Evolutionary conservation across 1,140 invertebrate genomes (phyloP).

Genomic region (Habropoda laboriosa): DNA sequence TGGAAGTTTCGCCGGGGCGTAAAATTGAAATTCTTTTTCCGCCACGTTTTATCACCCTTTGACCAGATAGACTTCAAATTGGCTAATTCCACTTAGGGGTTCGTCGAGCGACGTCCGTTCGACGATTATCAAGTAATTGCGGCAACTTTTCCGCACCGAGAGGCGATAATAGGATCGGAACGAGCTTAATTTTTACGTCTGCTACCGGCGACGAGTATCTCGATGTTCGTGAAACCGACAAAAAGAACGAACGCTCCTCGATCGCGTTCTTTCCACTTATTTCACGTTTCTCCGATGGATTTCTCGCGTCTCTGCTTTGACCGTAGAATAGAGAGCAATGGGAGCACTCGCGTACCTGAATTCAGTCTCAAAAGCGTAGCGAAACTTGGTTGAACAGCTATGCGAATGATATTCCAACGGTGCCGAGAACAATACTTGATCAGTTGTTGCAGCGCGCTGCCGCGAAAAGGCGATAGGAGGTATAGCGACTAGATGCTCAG

Average conservation of each 20-base stretch:
- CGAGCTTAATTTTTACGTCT: constrained; percentile 20
- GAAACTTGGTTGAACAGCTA: neutral
- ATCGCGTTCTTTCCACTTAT: neutral
- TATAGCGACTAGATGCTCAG: neutral
- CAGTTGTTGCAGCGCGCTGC: neutral
- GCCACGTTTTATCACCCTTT: neutral
- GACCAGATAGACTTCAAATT: neutral
- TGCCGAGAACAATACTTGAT: constrained; percentile 14
- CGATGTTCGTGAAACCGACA: neutral
- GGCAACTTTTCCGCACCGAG: neutral
- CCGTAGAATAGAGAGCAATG: neutral
- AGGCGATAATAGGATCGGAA: neutral
- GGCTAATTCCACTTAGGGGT: neutral
- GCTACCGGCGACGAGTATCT: neutral
- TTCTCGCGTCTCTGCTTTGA: too few species aligned
- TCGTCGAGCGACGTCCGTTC: fast-evolving
- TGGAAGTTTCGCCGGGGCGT: neutral
- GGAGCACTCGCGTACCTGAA: too few species aligned
- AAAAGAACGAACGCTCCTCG: neutral
- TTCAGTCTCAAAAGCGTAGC: neutral
- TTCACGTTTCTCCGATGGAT: neutral
- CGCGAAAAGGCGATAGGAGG: neutral
- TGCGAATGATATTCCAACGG: constrained; percentile 13
- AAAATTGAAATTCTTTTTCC: neutral
- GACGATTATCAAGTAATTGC: neutral